Percentiles rank a stretch among this genome's conserved stretches.
phyloP scores from a whole-genome alignment of 2,113 vertebrate species.

The Calonectris borealis region DNA sequence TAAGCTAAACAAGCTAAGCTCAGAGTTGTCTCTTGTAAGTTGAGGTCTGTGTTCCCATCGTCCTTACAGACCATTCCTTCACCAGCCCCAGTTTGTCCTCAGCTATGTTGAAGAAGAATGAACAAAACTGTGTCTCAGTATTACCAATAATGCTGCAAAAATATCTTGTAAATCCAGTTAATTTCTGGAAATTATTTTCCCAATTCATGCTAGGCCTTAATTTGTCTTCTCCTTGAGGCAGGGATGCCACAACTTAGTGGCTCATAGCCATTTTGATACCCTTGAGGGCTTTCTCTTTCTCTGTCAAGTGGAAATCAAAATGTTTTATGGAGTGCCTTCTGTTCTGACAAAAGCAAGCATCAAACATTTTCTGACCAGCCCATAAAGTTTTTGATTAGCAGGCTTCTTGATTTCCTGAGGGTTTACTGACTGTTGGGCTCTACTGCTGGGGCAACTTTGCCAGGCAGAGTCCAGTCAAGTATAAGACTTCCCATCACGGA shows the following conservation, averaged over 20 bases:
- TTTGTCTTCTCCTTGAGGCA: neutral
- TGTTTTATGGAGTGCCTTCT: neutral
- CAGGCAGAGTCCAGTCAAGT: neutral
- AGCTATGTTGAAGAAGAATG: neutral
- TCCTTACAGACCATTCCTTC: neutral
- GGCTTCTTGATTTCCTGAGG: neutral
- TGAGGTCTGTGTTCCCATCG: neutral
- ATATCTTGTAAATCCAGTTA: neutral
- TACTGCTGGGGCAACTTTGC: neutral
- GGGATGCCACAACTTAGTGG: neutral
- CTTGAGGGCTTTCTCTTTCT: neutral
- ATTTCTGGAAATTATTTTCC: neutral
- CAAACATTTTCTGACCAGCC: neutral
- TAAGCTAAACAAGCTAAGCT: neutral
- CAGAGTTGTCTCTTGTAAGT: neutral
- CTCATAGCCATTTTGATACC: neutral
- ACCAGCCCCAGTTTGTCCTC: neutral
- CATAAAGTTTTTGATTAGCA: neutral
- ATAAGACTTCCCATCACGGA: neutral
- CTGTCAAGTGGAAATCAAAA: neutral
- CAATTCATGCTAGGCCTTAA: neutral
- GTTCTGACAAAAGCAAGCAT: neutral
- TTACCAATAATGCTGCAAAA: neutral
- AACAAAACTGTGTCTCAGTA: neutral
- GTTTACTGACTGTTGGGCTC: neutral